Evolutionary conservation across 1,140 invertebrate genomes (phyloP), one percentile per base, ranked within the genome.

Genomic region (Caligus rogercresseyi): DNA sequence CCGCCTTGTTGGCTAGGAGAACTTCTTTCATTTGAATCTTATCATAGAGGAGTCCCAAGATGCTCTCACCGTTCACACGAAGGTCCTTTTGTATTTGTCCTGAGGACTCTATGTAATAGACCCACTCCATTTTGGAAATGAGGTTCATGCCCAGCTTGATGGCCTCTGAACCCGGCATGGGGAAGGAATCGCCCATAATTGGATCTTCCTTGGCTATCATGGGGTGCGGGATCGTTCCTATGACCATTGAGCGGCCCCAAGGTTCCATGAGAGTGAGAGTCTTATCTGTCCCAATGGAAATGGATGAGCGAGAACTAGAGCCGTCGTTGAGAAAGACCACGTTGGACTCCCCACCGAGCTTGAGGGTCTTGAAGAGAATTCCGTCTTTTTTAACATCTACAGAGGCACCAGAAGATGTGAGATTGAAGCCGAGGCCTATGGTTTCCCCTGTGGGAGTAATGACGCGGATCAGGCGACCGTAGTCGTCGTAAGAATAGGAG

Each of bases 401-500:
- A 15, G 83, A 84, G 0, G 88, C 87, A 2, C 88, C 88, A 74
- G 88, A 87, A 1, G 87, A 72, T 69, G 85, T 89, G 15, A 91
- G 73, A 72, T 91, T 87, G 69, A 91, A 91, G 0, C 81, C 82
- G 0, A 92, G 71, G 52, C 81, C 82, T 43, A 89, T 86, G 1
- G 90, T 82, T 74, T 87, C 83, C 1, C 89, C 91, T 24, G 89
- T 94, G 0, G 91, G 90, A 2, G 88, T 89, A 0, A 93, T 85
- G 1, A 89, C 86, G 4, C 83, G 84, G 2, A 85, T 87, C 0
- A 95, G 74, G 67, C 91, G 79, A 13, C 91, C 91, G 72, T 91
- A 93, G 70, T 89, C 85, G 70, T 95, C 89, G 69, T 94, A 97
- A 70, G 88, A 85, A 71, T 95, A 97, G 1, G 92, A 85, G 69